phyloP scores from a whole-genome alignment of 1,140 invertebrate species.

The Phymorhynchus buccinoides region DNA sequence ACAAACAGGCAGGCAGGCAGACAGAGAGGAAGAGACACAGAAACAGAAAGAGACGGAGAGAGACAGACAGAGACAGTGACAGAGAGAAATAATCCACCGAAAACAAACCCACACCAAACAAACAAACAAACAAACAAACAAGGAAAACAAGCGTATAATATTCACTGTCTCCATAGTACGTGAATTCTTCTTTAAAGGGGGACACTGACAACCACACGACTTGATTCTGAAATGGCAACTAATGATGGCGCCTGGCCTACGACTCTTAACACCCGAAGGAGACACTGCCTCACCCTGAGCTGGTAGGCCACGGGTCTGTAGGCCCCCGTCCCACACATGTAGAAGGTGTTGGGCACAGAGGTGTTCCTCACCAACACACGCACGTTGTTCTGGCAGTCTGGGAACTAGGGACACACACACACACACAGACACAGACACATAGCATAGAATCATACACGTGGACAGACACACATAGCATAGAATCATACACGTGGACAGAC shows the following conservation, averaged over 20 bases:
- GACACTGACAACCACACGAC: background rate
- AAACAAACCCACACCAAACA: no score
- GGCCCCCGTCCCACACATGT: slow-evolving; percentile 58
- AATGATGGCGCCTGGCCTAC: no score
- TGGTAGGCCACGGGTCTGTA: slow-evolving; percentile 54
- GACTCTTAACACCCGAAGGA: no score
- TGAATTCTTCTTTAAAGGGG: background rate
- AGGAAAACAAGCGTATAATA: no score
- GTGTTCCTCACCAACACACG: slow-evolving; percentile 50
- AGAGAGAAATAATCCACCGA: no score
- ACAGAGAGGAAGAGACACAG: no score
- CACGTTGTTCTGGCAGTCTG: slow-evolving; percentile 61
- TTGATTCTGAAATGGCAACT: no score
- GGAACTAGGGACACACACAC: slow-evolving; percentile 43
- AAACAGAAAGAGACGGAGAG: no score
- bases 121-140: no score
- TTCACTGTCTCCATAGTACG: no score
- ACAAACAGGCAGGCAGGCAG: background rate
- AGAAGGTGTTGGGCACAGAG: slow-evolving; percentile 46
- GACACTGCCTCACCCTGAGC: slow-evolving; percentile 50
- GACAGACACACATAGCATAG: background rate
- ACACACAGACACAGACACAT: background rate
- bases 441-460: background rate
- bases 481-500: background rate
- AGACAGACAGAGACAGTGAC: no score